phyloP scores from a whole-genome alignment of 2,797 vertebrate species.

The Sus cebifrons region DNA sequence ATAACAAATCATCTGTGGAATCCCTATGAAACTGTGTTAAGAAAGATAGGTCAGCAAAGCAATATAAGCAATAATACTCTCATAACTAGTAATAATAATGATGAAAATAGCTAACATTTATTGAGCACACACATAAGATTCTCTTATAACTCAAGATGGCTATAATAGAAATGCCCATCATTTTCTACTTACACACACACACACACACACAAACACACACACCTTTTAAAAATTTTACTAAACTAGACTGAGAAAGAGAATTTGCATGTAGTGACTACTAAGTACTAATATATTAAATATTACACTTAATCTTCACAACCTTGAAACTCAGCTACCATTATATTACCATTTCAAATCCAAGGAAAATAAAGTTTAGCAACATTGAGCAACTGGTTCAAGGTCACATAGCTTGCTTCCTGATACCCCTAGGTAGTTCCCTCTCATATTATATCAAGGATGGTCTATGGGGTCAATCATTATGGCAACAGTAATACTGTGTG shows the following conservation, averaged over 20 bases:
- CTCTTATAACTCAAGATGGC: conserved; percentile 39
- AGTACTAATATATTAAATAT: conserved; percentile 15
- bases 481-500: not conserved
- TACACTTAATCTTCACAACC: not conserved
- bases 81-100: conserved; percentile 53
- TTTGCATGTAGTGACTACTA: not conserved
- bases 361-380: not conserved
- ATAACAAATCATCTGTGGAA: conserved; percentile 62
- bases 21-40: conserved; percentile 37
- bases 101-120: conserved; percentile 64
- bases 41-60: conserved; percentile 48
- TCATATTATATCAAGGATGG: not conserved
- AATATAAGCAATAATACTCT: conserved; percentile 13
- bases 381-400: not conserved
- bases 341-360: conserved; percentile 12
- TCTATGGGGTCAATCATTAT: not conserved
- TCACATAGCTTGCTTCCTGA: not conserved
- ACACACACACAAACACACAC: not conserved
- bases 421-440: not conserved
- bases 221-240: not conserved
- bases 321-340: conserved; percentile 1
- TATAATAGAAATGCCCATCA: not conserved
- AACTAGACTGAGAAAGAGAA: not conserved
- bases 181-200: conserved; percentile 4
- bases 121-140: conserved; percentile 41